These are phyloP conservation scores for Amphilophus citrinellus DNA, from an alignment of 2,113 vertebrate genomes.

Conservation along the genomic window DNA sequence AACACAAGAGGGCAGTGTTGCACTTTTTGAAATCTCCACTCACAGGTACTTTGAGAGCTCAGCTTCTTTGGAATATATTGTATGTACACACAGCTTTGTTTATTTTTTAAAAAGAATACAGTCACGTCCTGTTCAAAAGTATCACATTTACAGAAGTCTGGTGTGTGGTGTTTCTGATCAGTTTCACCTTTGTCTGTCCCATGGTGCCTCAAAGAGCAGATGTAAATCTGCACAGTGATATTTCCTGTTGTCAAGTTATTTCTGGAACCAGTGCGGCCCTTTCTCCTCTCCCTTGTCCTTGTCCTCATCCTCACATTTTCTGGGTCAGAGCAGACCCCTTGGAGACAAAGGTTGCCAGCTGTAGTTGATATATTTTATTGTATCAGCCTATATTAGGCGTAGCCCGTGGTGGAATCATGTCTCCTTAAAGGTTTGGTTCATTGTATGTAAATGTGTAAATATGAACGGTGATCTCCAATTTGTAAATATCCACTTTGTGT, in stretches of 20 bases:
- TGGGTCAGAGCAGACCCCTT: conserved; percentile 40
- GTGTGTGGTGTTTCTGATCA: conserved; percentile 8
- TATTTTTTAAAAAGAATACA: not conserved
- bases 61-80: not conserved
- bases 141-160: conserved; percentile 10
- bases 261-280: not conserved
- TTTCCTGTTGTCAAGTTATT: conserved; percentile 9
- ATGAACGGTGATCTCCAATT: conserved; percentile 60
- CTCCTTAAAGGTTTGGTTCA: conserved; percentile 62
- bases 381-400: conserved; percentile 80
- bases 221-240: conserved; percentile 35
- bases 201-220: conserved; percentile 67
- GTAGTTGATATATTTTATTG: conserved; percentile 52
- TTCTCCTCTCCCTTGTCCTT: conserved; percentile 8
- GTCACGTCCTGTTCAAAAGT: not conserved
- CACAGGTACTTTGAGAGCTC: conserved; percentile 20
- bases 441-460: conserved; percentile 76
- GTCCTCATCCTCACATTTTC: conserved; percentile 9
- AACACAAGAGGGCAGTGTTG: conserved; percentile 65
- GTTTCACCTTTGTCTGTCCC: conserved; percentile 42
- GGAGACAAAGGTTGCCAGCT: conserved; percentile 55
- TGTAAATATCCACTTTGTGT: conserved; percentile 72
- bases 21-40: conserved; percentile 45
- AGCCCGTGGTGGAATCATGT: conserved; percentile 54
- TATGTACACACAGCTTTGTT: conserved; percentile 4